Conservation (phyloP, 2,113 vertebrate genomes). For the Pantherophis guttatus region DNA sequence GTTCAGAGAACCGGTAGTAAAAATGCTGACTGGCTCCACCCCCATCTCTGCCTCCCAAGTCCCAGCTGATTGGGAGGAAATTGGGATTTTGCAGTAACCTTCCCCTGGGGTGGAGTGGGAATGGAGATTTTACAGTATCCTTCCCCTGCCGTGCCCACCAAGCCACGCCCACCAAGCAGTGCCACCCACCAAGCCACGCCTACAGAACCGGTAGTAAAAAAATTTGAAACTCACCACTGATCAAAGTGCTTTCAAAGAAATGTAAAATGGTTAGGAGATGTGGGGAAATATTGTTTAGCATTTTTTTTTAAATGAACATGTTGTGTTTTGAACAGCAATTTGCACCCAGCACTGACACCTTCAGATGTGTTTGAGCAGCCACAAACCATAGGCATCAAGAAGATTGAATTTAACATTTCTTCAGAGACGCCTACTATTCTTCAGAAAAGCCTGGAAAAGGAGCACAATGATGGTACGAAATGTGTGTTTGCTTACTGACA, state of each 20-base stretch:
- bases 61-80: too few species aligned
- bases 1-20: too few species aligned
- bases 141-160: too few species aligned
- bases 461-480: constrained; percentile 63
- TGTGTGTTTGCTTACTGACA: neutral
- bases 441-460: constrained; percentile 67
- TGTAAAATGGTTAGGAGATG: neutral
- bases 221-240: too few species aligned
- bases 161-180: too few species aligned
- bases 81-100: too few species aligned
- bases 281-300: neutral
- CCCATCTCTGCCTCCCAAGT: too few species aligned
- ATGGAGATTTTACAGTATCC: too few species aligned
- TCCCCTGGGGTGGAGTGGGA: too few species aligned
- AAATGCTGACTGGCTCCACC: too few species aligned
- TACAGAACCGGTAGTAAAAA: too few species aligned
- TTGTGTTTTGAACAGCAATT: constrained; percentile 69
- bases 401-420: constrained; percentile 93
- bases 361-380: constrained; percentile 94
- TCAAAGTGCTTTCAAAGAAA: neutral
- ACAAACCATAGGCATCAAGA: constrained; percentile 78
- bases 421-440: constrained; percentile 72
- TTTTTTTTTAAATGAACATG: neutral
- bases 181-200: too few species aligned
- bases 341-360: constrained; percentile 78